Evolutionary conservation across 2,113 vertebrate species (phyloP), one percentile per base, ranked within the genome.

Genomic region (Dasypus novemcinctus): DNA sequence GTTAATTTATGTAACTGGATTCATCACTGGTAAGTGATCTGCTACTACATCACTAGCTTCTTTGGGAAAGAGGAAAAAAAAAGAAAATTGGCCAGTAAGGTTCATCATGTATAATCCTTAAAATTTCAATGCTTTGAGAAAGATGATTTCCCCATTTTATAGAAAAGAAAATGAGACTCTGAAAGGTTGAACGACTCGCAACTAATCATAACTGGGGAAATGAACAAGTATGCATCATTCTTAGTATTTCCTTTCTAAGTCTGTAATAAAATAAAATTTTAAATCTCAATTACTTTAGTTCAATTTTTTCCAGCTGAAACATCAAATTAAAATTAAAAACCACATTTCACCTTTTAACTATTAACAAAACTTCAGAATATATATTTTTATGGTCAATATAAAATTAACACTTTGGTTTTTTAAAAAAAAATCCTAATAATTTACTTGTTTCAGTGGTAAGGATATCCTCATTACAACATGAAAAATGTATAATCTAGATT

Each of bases 321-420:
- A 83, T 43, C 9, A 59, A 95, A 79, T 93, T 82, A 87, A 90
- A 84, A 84, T 79, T 81, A 79, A 90, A 96, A 90, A 57, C 10
- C 7, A 82, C 2, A 36, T 83, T 68, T 83, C 31, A 90, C 23
- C 80, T 57, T 95, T 91, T 63, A 93, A 86, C 41, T 86, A 94
- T 43, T 83, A 91, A 61, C 66, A 59, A 88, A 85, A 94, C 90
- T 57, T 43, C 54, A 94, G n/a, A 90, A 71, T 54, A 76, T 52
- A 46, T 78, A 94, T 31, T 76, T 20, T 74, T 27, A 78, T 95
- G 25, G 66, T 63, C 64, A 95, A 74, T 36, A 85, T 36, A 68
- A 89, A 92, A 90, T 76, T 76, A 71, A 64, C 49, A 76, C 29
- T 69, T 8, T 57, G 23, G 38, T 75, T 89, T 57, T 57, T 57